A percentile compares a stretch with the other conserved stretches of the same genome.
Evolutionary conservation across 2,888 invertebrate species (phyloP).

Genomic region (Epinotia brunnichana): DNA sequence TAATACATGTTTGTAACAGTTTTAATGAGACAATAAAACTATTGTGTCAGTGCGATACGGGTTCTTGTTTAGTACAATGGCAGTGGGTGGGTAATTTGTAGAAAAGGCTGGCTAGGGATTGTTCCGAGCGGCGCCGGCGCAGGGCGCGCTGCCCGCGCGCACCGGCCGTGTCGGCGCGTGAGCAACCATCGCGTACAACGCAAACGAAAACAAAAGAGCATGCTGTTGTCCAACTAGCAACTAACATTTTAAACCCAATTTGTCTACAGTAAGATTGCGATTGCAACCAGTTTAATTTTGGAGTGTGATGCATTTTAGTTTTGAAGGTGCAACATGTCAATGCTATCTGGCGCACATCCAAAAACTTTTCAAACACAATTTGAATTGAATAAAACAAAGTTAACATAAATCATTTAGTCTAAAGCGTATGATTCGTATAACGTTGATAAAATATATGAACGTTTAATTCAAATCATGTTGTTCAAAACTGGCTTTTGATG

Average conservation of each 20-base stretch:
- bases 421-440: not conserved
- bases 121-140: constrained; percentile 47
- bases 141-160: constrained; percentile 19
- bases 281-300: not conserved
- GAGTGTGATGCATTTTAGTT: not conserved
- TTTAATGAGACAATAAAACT: constrained; percentile 40
- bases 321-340: constrained; percentile 2
- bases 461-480: not conserved
- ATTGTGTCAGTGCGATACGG: constrained; percentile 59
- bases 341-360: constrained; percentile 31
- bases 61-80: constrained; percentile 68
- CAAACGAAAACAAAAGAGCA: constrained; percentile 15
- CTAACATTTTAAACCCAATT: constrained; percentile 6
- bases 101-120: constrained; percentile 47
- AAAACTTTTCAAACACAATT: constrained; percentile 13
- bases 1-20: constrained; percentile 31
- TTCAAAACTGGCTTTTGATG: not conserved
- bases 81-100: constrained; percentile 48
- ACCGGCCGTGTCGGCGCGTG: constrained; percentile 37
- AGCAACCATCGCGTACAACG: constrained; percentile 10
- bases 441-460: not conserved
- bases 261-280: not conserved
- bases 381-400: constrained; percentile 27
- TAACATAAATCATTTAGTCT: not conserved
- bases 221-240: not conserved